Conservation (phyloP, 2,113 vertebrate species). For the Circaetus gallicus region DNA sequence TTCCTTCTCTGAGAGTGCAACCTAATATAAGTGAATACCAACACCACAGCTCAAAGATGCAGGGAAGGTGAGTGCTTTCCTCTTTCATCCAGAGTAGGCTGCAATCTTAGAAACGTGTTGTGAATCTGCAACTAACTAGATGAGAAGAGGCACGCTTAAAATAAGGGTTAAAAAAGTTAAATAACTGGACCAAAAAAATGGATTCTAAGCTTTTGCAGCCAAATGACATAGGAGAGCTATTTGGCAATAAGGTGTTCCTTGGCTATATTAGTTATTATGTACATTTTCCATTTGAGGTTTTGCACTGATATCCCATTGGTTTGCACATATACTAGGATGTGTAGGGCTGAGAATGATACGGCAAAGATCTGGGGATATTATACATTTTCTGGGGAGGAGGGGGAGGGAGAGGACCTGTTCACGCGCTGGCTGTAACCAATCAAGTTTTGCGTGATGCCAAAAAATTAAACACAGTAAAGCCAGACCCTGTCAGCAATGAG, state of each 20-base stretch:
- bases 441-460: slow-evolving; percentile 78
- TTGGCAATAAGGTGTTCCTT: neutral
- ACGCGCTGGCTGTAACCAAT: slow-evolving; percentile 74
- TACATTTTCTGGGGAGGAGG: neutral
- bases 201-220: neutral
- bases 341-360: neutral
- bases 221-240: neutral
- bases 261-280: neutral
- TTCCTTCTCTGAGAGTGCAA: neutral
- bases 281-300: slow-evolving; percentile 37
- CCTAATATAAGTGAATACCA: neutral
- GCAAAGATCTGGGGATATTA: slow-evolving; percentile 52
- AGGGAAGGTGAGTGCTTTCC: neutral
- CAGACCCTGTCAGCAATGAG: slow-evolving; percentile 76
- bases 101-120: neutral
- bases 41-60: neutral
- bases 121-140: neutral
- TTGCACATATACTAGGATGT: neutral
- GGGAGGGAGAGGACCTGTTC: slow-evolving; percentile 40
- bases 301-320: neutral
- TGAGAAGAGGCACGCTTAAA: neutral
- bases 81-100: neutral
- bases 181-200: neutral
- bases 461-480: slow-evolving; percentile 80
- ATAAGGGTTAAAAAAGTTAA: neutral